Percentiles rank a stretch among this genome's conserved stretches.
Evolutionary conservation across 2,113 vertebrate genomes (phyloP).

Genomic region (Lamprologus sp.): DNA sequence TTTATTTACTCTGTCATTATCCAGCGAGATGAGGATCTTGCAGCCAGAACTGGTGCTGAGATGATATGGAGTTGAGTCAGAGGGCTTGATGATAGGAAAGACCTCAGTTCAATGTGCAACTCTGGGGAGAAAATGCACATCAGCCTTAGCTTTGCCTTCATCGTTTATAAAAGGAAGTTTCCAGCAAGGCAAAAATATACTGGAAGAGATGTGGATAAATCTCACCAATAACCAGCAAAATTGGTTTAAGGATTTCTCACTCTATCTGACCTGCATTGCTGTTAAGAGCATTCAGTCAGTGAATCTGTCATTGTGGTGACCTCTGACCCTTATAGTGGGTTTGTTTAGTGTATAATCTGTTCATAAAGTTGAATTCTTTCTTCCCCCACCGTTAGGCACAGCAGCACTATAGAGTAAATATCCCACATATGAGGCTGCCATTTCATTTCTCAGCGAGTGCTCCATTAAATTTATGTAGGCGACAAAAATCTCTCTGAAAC

Average conservation of each 20-base stretch:
- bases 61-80: background rate
- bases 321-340: background rate
- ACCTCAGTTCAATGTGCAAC: background rate
- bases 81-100: background rate
- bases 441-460: constrained; percentile 22
- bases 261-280: background rate
- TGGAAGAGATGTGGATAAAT: background rate
- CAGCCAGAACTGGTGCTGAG: background rate
- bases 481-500: background rate
- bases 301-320: background rate
- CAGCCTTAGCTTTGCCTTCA: background rate
- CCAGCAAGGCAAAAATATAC: background rate
- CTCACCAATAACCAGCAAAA: background rate
- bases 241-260: background rate
- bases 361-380: background rate
- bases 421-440: background rate
- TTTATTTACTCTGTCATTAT: background rate
- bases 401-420: background rate
- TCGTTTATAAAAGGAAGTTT: background rate
- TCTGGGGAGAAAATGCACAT: background rate
- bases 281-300: background rate
- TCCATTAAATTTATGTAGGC: background rate
- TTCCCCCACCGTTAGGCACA: background rate
- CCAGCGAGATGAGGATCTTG: background rate
- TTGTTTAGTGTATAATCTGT: background rate